phyloP scores from a whole-genome alignment of 2,797 vertebrate species.

The Bradypus variegatus region DNA sequence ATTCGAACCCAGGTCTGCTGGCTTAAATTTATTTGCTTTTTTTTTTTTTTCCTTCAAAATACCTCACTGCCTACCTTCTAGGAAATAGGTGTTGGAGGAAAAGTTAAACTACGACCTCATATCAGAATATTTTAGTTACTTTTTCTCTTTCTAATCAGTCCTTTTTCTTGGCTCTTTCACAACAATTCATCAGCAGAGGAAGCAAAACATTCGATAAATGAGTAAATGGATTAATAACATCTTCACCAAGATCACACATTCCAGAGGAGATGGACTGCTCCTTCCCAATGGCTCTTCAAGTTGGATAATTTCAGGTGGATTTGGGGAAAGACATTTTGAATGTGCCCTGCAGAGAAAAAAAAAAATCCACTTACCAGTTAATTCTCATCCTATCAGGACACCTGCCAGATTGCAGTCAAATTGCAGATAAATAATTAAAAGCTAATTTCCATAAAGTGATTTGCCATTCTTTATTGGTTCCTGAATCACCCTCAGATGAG shows the following conservation, averaged over 20 bases:
- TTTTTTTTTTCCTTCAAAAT: not conserved
- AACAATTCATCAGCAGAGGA: not conserved
- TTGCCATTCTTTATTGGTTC: slow-evolving; percentile 36
- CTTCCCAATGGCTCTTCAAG: not conserved
- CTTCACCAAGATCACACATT: slow-evolving; percentile 26
- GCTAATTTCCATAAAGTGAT: slow-evolving; percentile 58
- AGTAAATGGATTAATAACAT: not conserved
- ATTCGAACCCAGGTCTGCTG: not conserved
- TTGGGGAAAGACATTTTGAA: not conserved
- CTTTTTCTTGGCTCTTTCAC: not conserved
- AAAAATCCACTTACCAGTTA: slow-evolving; percentile 45
- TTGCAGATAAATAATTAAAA: slow-evolving; percentile 61
- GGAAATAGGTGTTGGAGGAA: not conserved
- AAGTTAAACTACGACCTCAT: not conserved
- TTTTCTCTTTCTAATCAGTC: not conserved
- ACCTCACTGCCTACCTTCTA: not conserved
- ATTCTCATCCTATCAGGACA: slow-evolving; percentile 40
- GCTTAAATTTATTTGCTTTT: not conserved
- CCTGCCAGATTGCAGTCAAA: slow-evolving; percentile 52
- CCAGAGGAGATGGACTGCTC: not conserved
- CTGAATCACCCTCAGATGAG: not conserved
- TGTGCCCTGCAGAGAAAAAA: slow-evolving; percentile 1
- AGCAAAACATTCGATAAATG: slow-evolving; percentile 5
- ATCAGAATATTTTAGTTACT: not conserved
- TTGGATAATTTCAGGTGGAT: slow-evolving; percentile 44